phyloP scores from a whole-genome alignment of 2,113 vertebrate genomes.

The Stercorarius parasiticus region DNA sequence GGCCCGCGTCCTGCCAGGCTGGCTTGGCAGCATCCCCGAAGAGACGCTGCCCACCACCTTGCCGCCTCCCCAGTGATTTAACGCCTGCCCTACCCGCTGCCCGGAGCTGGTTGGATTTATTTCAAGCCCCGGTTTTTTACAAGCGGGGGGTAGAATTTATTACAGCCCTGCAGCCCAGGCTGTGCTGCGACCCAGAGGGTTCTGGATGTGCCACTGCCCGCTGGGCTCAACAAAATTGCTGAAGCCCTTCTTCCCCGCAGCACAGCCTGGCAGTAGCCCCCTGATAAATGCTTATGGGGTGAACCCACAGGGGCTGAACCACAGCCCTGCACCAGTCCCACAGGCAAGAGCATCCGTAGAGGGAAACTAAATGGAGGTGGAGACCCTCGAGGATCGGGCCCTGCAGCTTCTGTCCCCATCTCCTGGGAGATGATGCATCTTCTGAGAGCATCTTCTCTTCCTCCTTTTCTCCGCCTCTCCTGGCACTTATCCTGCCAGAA shows the following conservation, averaged over 20 bases:
- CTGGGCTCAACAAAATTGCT: neutral
- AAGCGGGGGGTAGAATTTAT: neutral
- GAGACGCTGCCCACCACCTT: too few relatives aligned
- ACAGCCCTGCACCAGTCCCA: rapidly evolving
- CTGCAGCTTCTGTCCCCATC: neutral
- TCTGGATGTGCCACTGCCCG: neutral
- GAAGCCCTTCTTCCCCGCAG: too few relatives aligned
- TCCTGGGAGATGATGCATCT: neutral
- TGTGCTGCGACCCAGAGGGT: neutral
- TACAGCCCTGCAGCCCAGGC: too few relatives aligned
- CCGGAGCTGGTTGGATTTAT: neutral
- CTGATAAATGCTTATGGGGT: rapidly evolving
- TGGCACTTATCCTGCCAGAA: neutral
- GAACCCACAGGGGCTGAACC: too few relatives aligned
- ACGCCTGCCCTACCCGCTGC: neutral
- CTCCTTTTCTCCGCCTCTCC: neutral
- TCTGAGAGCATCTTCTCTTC: neutral
- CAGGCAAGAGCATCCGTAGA: neutral
- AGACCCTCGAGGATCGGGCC: neutral
- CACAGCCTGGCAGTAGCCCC: neutral
- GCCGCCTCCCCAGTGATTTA: neutral
- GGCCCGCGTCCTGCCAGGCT: neutral
- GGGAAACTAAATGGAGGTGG: neutral
- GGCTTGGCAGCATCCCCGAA: too few relatives aligned
- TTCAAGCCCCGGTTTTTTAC: neutral